Evolutionary conservation across 1,140 invertebrate genomes (phyloP).

Genomic region (Eriocheir sinensis): DNA sequence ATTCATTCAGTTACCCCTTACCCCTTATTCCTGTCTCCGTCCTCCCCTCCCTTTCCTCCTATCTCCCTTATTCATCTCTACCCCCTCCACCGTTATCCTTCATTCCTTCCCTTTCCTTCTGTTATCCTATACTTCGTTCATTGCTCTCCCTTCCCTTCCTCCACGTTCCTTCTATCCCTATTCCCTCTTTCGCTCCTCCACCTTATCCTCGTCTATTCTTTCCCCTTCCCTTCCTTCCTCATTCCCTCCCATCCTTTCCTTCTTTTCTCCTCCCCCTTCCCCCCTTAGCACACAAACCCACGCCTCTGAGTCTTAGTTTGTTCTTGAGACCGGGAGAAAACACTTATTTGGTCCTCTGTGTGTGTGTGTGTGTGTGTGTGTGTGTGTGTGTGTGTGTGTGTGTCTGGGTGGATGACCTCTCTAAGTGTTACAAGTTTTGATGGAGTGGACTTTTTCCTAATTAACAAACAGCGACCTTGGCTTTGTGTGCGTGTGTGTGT

Average conservation of each 20-base stretch:
- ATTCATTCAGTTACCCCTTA: too few species aligned
- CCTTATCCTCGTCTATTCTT: too few species aligned
- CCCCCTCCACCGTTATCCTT: too few species aligned
- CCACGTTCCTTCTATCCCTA: too few species aligned
- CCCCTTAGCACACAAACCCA: neutral
- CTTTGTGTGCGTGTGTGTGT: neutral
- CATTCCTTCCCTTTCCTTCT: too few species aligned
- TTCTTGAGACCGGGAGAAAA: neutral
- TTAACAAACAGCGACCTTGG: neutral
- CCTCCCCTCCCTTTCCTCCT: too few species aligned
- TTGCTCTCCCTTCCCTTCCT: too few species aligned
- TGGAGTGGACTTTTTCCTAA: neutral
- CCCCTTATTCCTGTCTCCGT: too few species aligned
- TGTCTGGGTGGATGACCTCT: neutral
- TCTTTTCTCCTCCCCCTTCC: neutral
- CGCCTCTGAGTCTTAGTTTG: neutral
- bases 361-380: neutral
- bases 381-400: conserved; percentile 19
- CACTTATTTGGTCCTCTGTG: neutral
- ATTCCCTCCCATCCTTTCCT: neutral
- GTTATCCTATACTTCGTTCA: too few species aligned
- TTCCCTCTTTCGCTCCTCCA: too few species aligned
- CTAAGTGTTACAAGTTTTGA: neutral
- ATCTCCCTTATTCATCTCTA: too few species aligned
- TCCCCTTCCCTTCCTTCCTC: too few species aligned